These are phyloP conservation scores for Gerris lacustris DNA, from an alignment of 2,888 invertebrate species.

Conservation along the genomic window DNA sequence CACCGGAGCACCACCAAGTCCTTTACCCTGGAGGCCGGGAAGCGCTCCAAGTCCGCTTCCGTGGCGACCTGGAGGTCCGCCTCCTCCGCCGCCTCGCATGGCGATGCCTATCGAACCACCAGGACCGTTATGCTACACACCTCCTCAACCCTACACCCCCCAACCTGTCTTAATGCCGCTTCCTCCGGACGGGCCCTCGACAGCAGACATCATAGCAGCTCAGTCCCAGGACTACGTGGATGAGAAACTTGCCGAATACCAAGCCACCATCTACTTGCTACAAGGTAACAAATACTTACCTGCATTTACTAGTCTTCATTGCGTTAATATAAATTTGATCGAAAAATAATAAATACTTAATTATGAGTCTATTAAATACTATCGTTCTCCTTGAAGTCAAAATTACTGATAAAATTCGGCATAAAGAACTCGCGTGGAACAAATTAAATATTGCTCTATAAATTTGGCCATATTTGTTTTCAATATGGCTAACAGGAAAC, in stretches of 20 bases:
- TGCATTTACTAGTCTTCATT: too few relatives aligned
- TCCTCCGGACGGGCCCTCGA: slow-evolving; percentile 60
- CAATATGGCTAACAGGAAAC: too few relatives aligned
- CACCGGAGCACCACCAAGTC: slow-evolving; percentile 37
- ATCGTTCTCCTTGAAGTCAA: too few relatives aligned
- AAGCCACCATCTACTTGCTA: slow-evolving; percentile 76
- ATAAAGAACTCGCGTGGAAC: too few relatives aligned
- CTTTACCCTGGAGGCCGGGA: slow-evolving; percentile 36
- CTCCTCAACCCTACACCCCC: neutral
- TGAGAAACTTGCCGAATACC: slow-evolving; percentile 85
- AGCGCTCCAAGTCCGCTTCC: slow-evolving; percentile 14
- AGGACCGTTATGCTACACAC: slow-evolving; percentile 38
- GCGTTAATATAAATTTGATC: too few relatives aligned
- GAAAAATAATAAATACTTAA: too few relatives aligned
- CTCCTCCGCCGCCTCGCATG: slow-evolving; percentile 41
- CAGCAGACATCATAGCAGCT: slow-evolving; percentile 82
- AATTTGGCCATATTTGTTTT: too few relatives aligned
- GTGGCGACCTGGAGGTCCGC: slow-evolving; percentile 26
- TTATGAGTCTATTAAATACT: too few relatives aligned
- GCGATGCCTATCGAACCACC: slow-evolving; percentile 65
- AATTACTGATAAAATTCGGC: too few relatives aligned
- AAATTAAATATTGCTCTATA: too few relatives aligned
- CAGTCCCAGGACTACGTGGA: slow-evolving; percentile 91
- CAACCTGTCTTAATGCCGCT: slow-evolving; percentile 36
- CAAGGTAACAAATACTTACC: slow-evolving; percentile 54